Conservation (phyloP, 2,113 vertebrate genomes). For the Macquaria australasica region DNA sequence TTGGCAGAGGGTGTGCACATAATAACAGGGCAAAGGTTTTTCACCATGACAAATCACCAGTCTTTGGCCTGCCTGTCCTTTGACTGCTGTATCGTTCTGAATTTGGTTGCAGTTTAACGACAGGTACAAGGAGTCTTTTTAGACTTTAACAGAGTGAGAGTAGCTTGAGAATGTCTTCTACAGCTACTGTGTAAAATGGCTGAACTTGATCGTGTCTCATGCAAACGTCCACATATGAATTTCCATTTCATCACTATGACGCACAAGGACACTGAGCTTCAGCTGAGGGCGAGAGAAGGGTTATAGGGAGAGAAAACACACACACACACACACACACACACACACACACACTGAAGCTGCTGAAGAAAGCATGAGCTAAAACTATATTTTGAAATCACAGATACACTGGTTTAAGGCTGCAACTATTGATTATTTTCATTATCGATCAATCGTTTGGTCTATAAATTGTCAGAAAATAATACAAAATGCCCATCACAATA, state of each 20-base stretch:
- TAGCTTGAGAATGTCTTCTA: background rate
- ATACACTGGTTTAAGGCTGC: background rate
- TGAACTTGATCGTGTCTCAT: background rate
- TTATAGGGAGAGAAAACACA: background rate
- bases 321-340: background rate
- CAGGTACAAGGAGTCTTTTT: background rate
- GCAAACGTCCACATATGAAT: slow-evolving; percentile 7
- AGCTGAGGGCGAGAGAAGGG: background rate
- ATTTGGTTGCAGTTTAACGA: background rate
- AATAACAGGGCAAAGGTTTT: slow-evolving; percentile 29
- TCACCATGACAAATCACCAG: slow-evolving; percentile 8
- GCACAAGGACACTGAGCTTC: background rate
- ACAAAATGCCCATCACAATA: background rate
- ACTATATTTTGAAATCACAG: background rate
- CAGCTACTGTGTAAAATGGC: background rate
- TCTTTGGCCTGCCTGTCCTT: background rate
- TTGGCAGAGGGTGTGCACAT: slow-evolving; percentile 18
- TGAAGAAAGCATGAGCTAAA: background rate
- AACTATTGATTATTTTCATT: background rate
- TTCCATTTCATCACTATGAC: slow-evolving; percentile 21
- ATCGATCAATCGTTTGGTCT: background rate
- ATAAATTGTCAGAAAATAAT: background rate
- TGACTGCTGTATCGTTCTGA: slow-evolving; percentile 2
- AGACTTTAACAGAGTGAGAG: background rate
- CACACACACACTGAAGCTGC: background rate